These are phyloP conservation scores for Drosophila anomelani DNA, from an alignment of 2,888 invertebrate species.

Conservation along the genomic window DNA sequence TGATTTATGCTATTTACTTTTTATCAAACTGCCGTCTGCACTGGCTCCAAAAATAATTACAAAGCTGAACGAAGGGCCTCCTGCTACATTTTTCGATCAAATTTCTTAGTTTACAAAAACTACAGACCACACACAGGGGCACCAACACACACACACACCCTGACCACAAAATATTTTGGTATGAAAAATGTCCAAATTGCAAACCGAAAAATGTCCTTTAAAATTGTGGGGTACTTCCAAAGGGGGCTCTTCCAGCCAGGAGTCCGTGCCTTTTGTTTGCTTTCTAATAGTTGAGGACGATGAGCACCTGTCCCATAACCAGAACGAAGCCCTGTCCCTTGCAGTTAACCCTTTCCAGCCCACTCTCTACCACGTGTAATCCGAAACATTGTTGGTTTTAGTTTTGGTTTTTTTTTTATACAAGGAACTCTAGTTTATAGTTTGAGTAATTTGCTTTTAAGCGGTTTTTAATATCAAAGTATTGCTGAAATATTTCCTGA, in stretches of 20 bases:
- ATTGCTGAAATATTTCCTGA: conserved; percentile 56
- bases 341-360: conserved; percentile 16
- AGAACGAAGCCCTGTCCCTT: conserved; percentile 37
- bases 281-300: conserved; percentile 46
- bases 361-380: conserved; percentile 5
- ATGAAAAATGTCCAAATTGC: conserved; percentile 62
- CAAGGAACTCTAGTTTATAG: conserved; percentile 37
- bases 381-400: conserved; percentile 56
- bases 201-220: conserved; percentile 50
- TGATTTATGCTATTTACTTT: conserved; percentile 54
- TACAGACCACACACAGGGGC: background rate
- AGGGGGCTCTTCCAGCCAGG: conserved; percentile 27
- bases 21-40: conserved; percentile 53
- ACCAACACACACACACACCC: background rate
- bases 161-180: conserved; percentile 55
- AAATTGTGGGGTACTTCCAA: background rate
- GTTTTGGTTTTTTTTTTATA: conserved; percentile 14
- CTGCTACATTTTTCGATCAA: conserved; percentile 46
- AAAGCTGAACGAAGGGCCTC: conserved; percentile 21
- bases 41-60: conserved; percentile 50
- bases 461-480: conserved; percentile 73
- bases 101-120: conserved; percentile 57
- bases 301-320: conserved; percentile 55
- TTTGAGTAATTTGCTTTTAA: conserved; percentile 71
- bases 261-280: conserved; percentile 53